phyloP scores from a whole-genome alignment of 2,113 vertebrate genomes.

The Colaptes auratus region DNA sequence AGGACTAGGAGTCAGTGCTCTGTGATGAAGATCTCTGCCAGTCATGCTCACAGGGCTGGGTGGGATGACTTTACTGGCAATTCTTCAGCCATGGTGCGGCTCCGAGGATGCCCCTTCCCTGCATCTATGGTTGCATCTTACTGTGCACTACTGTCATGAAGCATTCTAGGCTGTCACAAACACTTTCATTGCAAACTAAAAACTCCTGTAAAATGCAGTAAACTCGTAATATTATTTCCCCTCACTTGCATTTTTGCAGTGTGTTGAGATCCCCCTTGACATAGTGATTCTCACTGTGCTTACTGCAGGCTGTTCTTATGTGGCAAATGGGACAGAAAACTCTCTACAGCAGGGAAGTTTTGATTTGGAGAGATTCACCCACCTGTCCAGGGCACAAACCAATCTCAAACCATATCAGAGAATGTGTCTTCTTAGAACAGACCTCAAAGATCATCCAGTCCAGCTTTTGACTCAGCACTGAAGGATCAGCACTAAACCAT shows the following conservation, averaged over 20 bases:
- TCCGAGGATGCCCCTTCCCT: neutral
- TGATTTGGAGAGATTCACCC: neutral
- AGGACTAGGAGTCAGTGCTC: neutral
- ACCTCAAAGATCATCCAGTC: no score
- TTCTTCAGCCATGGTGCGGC: neutral
- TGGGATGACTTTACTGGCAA: neutral
- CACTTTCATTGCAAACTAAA: neutral
- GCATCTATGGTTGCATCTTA: neutral
- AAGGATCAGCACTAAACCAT: no score
- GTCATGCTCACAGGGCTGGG: neutral
- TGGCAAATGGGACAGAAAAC: neutral
- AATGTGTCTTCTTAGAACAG: no score
- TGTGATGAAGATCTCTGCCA: neutral
- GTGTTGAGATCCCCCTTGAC: fast-evolving
- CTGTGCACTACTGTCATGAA: fast-evolving
- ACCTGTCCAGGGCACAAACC: neutral
- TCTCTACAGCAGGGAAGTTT: neutral
- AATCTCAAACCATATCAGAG: neutral
- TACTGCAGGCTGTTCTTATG: neutral
- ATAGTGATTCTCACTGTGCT: neutral
- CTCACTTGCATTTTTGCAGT: neutral
- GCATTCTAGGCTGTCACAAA: fast-evolving
- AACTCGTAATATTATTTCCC: neutral
- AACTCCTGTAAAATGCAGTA: neutral
- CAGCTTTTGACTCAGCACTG: no score